These are phyloP conservation scores for Apostichopus japonicus DNA, from an alignment of 35 echinoderm and acorn worm species.

Conservation along the genomic window DNA sequence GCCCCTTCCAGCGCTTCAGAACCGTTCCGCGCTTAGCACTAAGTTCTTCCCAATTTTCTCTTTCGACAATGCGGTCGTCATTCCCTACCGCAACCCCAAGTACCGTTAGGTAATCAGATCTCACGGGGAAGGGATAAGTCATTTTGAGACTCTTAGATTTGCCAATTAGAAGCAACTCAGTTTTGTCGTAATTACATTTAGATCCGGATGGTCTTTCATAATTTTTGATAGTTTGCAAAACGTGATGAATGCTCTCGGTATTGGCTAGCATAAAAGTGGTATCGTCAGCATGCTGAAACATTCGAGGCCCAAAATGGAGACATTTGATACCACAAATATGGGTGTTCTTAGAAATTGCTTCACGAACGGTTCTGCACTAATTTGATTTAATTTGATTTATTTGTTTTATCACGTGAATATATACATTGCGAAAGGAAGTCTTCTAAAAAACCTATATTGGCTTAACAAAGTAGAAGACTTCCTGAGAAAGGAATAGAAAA, in stretches of 20 bases:
- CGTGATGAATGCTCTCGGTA: neutral
- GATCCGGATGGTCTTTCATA: conserved; percentile 42
- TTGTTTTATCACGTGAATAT: no score
- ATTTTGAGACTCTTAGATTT: no score
- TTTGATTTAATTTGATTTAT: no score
- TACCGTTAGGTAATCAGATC: neutral
- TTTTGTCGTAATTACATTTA: conserved; percentile 19
- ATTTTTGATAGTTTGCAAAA: neutral
- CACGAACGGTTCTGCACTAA: no score
- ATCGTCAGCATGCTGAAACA: conserved; percentile 44
- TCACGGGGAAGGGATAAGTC: neutral
- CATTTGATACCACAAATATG: no score
- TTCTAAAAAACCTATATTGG: neutral
- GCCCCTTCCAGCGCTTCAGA: conserved; percentile 1
- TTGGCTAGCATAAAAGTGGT: conserved; percentile 3
- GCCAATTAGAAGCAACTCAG: conserved; percentile 23
- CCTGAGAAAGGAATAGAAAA: no score
- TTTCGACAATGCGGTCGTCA: neutral
- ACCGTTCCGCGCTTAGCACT: neutral
- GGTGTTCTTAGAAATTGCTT: no score
- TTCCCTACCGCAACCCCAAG: neutral
- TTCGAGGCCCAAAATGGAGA: neutral
- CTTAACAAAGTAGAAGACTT: no score
- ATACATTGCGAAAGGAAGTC: no score
- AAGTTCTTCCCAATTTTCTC: neutral